Base-by-base conservation (phyloP, 2,113 vertebrate species). In the Cyprinodon tularosa region DNA sequence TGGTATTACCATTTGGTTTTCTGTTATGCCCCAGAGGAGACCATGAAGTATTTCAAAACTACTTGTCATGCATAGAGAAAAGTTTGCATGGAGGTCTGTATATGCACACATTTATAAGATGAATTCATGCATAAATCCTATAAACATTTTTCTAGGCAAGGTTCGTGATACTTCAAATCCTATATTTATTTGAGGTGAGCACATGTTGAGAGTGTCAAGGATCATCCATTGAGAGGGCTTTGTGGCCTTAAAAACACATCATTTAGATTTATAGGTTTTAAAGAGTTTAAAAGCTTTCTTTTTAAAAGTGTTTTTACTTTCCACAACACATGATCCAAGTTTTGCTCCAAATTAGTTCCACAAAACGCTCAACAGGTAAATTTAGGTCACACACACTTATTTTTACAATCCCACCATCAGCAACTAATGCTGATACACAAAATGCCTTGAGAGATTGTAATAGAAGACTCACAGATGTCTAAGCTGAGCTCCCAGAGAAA, bases 401-500 rank as follows among this genome's bases (percentile, higher is more conserved):
- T 74, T 53, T 59, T 45, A n/a, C 36, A 61, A 62, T 20, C 22
- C 3, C 36, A 15, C 14, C 57, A 44, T 74, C 57, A 70, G 17
- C 22, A 69, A 45, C 60, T 13, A 22, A 12, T 20, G 64, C 68
- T 42, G 75, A 22, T 66, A 68, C 57, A 72, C 3, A 72, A 72
- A 40, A 60, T 70, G 62, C 59, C 74, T 59, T 36, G 61, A 75
- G 77, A 83, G 68, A 71, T 47, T 3, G 8, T 62, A 53, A 70
- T 64, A 63, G 68, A 78, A 45, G 73, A 36, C 73, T 75, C 68
- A 71, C 70, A 76, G 62, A 76, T 80, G 78, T 76, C 82, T 81
- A 72, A 57, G 66, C 75, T 68, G 62, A 76, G 61, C 75, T 77
- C n/a, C 42, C 61, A 39, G 70, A 67, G 69, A 81, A 81, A 70